Conservation (phyloP, 2,113 vertebrate species). For the Scartelaos histophorus region DNA sequence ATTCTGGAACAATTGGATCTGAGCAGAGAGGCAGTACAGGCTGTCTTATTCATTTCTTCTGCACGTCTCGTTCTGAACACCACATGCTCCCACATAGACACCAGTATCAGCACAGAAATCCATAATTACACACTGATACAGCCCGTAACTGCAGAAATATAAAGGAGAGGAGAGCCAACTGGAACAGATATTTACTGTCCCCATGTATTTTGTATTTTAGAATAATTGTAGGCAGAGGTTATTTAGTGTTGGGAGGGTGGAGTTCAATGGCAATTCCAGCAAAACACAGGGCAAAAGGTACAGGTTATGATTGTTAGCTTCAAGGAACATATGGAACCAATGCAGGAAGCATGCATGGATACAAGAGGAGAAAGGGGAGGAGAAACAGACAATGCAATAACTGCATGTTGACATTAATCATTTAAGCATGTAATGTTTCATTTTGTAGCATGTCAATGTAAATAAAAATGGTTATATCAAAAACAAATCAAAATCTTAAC, state of each 20-base stretch:
- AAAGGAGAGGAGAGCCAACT: background rate
- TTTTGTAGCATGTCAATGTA: background rate
- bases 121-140: conserved; percentile 19
- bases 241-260: background rate
- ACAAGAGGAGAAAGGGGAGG: conserved; percentile 31
- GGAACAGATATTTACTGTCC: background rate
- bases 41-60: conserved; percentile 19
- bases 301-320: conserved; percentile 7
- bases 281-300: conserved; percentile 20
- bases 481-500: background rate
- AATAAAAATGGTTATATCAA: background rate
- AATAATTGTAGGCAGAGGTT: background rate
- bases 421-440: background rate
- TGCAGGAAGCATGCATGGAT: conserved; percentile 27
- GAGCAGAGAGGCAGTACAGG: conserved; percentile 16
- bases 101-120: background rate
- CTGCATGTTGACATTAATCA: too few relatives aligned
- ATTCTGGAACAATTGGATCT: conserved; percentile 14
- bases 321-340: conserved; percentile 20
- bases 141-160: conserved; percentile 1
- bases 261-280: background rate
- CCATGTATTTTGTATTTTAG: background rate
- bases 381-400: conserved; percentile 29
- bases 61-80: background rate
- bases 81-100: background rate